Evolutionary conservation across 2,797 vertebrate species (phyloP).

Genomic region (Gephyroberyx darwinii): DNA sequence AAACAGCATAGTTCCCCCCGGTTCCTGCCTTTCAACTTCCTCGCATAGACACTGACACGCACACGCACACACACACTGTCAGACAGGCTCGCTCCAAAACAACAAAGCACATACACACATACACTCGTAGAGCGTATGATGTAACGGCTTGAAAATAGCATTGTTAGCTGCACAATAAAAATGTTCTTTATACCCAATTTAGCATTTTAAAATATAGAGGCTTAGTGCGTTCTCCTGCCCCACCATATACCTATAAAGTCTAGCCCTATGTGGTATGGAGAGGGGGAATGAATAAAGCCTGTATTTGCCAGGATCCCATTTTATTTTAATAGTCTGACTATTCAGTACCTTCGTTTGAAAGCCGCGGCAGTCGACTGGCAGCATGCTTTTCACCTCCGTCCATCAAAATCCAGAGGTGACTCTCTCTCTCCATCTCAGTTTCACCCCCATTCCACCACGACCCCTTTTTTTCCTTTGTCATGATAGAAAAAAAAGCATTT

Average conservation of each 20-base stretch:
- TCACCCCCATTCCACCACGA: no score
- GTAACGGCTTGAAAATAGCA: slow-evolving; percentile 67
- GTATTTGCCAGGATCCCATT: slow-evolving; percentile 64
- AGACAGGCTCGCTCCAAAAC: background rate
- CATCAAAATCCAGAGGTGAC: slow-evolving; percentile 4
- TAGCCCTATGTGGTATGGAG: slow-evolving; percentile 45
- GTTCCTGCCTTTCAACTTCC: slow-evolving; percentile 68
- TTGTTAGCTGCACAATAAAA: slow-evolving; percentile 67
- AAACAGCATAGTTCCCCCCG: slow-evolving; percentile 78
- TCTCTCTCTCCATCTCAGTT: no score
- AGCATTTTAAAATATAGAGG: slow-evolving; percentile 65
- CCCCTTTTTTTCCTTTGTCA: slow-evolving; percentile 3
- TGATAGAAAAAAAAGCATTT: slow-evolving; percentile 35
- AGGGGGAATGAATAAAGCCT: slow-evolving; percentile 54
- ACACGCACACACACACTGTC: background rate
- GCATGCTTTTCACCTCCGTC: slow-evolving; percentile 35
- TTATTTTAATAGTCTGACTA: slow-evolving; percentile 66
- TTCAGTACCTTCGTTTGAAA: slow-evolving; percentile 52
- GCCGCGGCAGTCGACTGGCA: slow-evolving; percentile 29
- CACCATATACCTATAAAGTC: slow-evolving; percentile 65
- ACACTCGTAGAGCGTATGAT: slow-evolving; percentile 28
- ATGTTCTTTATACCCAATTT: slow-evolving; percentile 65
- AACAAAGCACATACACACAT: slow-evolving; percentile 8
- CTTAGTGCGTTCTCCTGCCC: slow-evolving; percentile 53
- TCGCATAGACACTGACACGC: slow-evolving; percentile 23